Evolutionary conservation across 1,140 invertebrate species (phyloP).

Genomic region (Monochamus saltuarius): DNA sequence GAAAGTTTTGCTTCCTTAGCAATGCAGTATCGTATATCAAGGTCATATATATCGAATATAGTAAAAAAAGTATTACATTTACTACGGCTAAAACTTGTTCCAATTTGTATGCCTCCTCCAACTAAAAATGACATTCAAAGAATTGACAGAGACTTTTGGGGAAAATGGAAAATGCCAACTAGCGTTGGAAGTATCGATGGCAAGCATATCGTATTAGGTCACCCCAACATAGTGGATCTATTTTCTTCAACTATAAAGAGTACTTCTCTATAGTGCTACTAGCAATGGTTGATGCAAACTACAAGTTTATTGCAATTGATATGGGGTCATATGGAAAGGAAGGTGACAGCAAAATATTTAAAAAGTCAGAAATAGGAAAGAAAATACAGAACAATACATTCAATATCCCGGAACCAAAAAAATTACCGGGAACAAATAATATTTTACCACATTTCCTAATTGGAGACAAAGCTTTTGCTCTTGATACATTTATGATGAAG

Average conservation of each 20-base stretch:
- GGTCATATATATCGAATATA: no score
- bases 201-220: slow-evolving; percentile 38
- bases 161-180: no score
- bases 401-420: neutral
- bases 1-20: no score
- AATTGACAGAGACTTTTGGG: no score
- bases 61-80: no score
- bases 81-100: no score
- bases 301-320: slow-evolving; percentile 52
- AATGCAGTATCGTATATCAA: no score
- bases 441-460: slow-evolving; percentile 22
- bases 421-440: neutral
- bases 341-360: slow-evolving; percentile 47
- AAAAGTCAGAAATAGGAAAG: slow-evolving; percentile 32
- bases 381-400: neutral
- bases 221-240: slow-evolving; percentile 38
- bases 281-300: slow-evolving; percentile 54
- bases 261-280: slow-evolving; percentile 51
- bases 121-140: no score
- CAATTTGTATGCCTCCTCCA: no score
- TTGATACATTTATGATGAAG: slow-evolving; percentile 51
- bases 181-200: slow-evolving; percentile 43
- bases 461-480: slow-evolving; percentile 55
- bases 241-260: slow-evolving; percentile 52
- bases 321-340: slow-evolving; percentile 51